Evolutionary conservation across 2,888 invertebrate species (phyloP).

Genomic region (Dichetophora obliterata): DNA sequence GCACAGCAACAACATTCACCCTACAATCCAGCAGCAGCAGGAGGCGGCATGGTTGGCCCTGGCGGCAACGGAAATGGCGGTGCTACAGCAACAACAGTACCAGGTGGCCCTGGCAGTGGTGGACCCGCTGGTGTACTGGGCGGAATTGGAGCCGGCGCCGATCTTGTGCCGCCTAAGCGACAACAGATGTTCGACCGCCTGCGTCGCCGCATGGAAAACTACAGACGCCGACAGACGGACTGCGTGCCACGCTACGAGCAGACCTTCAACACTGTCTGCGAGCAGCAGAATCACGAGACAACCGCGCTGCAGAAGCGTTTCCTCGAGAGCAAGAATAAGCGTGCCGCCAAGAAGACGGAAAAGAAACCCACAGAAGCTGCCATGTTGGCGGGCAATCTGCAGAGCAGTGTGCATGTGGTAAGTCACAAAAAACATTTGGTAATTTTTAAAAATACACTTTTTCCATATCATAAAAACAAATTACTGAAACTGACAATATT

Average conservation of each 20-base stretch:
- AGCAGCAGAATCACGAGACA: slow-evolving; percentile 92
- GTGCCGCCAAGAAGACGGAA: slow-evolving; percentile 86
- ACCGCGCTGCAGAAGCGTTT: slow-evolving; percentile 88
- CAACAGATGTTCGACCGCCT: slow-evolving; percentile 90
- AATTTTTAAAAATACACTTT: too few relatives aligned
- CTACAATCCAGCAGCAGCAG: slow-evolving; percentile 58
- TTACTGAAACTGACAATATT: too few relatives aligned
- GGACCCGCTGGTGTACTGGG: slow-evolving; percentile 42
- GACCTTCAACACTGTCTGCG: slow-evolving; percentile 87
- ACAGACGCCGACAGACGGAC: slow-evolving; percentile 87
- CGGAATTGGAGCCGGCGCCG: slow-evolving; percentile 57
- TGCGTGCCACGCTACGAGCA: slow-evolving; percentile 90
- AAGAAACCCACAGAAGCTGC: slow-evolving; percentile 70
- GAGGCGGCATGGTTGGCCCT: slow-evolving; percentile 59
- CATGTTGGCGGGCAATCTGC: slow-evolving; percentile 71
- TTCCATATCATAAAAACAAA: too few relatives aligned
- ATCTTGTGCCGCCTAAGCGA: slow-evolving; percentile 82
- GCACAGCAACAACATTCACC: slow-evolving; percentile 61
- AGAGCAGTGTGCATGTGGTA: slow-evolving; percentile 84
- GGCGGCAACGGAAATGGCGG: slow-evolving; percentile 65
- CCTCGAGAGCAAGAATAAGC: slow-evolving; percentile 91
- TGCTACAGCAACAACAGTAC: slow-evolving; percentile 42
- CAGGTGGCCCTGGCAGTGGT: slow-evolving; percentile 40
- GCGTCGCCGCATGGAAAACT: slow-evolving; percentile 87
- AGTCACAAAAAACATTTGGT: slow-evolving; percentile 63